Percentiles rank a stretch among this genome's conserved stretches.
phyloP scores from a whole-genome alignment of 2,888 invertebrate genomes.

The Aspidiotus rigidus region DNA sequence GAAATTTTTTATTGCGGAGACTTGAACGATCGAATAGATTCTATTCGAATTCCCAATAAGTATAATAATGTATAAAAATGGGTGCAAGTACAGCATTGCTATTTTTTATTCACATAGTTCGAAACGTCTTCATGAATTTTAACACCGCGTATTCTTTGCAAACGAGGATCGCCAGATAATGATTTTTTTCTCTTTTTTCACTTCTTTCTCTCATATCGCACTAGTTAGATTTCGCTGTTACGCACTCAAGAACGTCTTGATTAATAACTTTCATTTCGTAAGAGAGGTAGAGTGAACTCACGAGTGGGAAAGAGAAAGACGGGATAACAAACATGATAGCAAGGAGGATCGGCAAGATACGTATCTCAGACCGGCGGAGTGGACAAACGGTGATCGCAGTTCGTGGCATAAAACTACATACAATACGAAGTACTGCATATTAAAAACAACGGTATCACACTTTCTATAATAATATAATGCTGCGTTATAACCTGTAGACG shows the following conservation, averaged over 20 bases:
- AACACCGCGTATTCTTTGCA: too few relatives aligned
- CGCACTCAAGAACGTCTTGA: slow-evolving; percentile 5
- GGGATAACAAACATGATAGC: neutral
- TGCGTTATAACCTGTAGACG: too few relatives aligned
- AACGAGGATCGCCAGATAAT: too few relatives aligned
- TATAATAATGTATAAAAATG: too few relatives aligned
- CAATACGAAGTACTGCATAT: neutral
- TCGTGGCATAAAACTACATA: neutral
- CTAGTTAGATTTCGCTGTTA: slow-evolving; percentile 4
- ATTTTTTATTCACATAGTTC: too few relatives aligned
- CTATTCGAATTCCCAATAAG: too few relatives aligned
- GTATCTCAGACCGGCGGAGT: neutral
- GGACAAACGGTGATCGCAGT: neutral
- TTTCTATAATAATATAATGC: neutral
- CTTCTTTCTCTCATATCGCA: neutral
- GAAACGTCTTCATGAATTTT: too few relatives aligned
- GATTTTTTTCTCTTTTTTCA: too few relatives aligned
- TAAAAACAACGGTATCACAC: slow-evolving; percentile 3
- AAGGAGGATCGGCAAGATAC: neutral
- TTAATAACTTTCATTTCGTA: slow-evolving; percentile 15
- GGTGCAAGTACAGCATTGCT: too few relatives aligned
- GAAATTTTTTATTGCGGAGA: neutral
- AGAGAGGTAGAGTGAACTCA: neutral
- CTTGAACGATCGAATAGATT: too few relatives aligned
- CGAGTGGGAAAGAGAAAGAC: neutral